These are phyloP conservation scores for Archilochus colubris DNA, from an alignment of 2,113 vertebrate genomes.

Conservation along the genomic window DNA sequence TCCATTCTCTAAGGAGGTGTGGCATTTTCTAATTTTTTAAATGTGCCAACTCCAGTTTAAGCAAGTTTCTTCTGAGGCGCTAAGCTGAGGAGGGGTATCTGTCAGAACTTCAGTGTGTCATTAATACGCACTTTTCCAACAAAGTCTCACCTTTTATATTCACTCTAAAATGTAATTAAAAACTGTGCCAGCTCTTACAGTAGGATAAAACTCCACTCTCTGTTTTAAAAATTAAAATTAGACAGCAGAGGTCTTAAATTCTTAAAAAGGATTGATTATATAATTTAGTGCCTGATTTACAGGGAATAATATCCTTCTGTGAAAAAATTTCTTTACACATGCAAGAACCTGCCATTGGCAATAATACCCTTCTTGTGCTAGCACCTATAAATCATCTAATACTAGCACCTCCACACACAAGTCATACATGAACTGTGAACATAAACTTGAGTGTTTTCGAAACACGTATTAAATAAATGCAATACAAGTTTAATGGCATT, in stretches of 20 bases:
- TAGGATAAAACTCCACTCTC: background rate
- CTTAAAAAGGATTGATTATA: background rate
- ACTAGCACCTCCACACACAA: background rate
- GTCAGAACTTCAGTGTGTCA: background rate
- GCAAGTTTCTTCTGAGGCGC: background rate
- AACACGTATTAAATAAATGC: background rate
- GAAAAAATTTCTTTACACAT: background rate
- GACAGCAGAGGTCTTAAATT: background rate
- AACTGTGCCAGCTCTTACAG: background rate
- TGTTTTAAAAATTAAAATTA: background rate
- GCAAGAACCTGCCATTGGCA: background rate
- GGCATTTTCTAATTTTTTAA: background rate
- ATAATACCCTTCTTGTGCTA: background rate
- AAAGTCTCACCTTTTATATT: background rate
- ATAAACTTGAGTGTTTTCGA: background rate
- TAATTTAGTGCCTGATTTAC: background rate
- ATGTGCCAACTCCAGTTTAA: fast-evolving
- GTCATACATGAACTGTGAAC: background rate
- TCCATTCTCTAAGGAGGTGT: background rate
- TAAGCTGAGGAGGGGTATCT: background rate
- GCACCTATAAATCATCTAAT: background rate
- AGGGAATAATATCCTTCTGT: background rate
- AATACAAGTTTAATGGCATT: background rate
- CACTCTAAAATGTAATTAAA: background rate
- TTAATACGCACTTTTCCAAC: background rate